phyloP scores from a whole-genome alignment of 2,888 invertebrate species.

The Ophonus ardosiacus region DNA sequence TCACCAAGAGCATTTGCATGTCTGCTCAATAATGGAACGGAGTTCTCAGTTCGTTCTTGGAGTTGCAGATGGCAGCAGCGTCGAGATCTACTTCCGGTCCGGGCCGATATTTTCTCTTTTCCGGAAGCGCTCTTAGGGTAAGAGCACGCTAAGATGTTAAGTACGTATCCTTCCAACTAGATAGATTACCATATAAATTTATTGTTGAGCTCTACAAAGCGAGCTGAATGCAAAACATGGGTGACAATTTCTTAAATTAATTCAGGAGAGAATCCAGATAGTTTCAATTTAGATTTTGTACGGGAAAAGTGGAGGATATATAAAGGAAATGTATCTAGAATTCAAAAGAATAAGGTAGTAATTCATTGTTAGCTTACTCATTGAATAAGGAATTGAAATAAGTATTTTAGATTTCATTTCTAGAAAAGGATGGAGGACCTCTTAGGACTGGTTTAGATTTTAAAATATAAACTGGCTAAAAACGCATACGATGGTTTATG shows the following conservation, averaged over 20 bases:
- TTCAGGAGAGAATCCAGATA: background rate
- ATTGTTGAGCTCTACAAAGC: background rate
- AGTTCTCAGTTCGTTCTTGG: slow-evolving; percentile 8
- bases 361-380: background rate
- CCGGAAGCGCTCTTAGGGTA: slow-evolving; percentile 1
- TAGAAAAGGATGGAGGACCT: background rate
- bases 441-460: too few relatives aligned
- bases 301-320: background rate
- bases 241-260: background rate
- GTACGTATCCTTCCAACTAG: slow-evolving; percentile 14
- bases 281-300: background rate
- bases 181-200: slow-evolving; percentile 48
- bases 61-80: background rate
- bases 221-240: background rate
- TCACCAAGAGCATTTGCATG: slow-evolving; percentile 39
- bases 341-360: background rate
- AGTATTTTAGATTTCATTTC: background rate
- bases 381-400: background rate
- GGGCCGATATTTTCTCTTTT: background rate
- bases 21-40: slow-evolving; percentile 26
- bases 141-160: slow-evolving; percentile 17
- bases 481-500: too few relatives aligned
- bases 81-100: slow-evolving; percentile 15
- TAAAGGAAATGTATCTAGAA: background rate
- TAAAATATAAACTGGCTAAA: too few relatives aligned